Base-by-base conservation (phyloP, 2,113 vertebrate species). In the Chlorodrepanis virens region DNA sequence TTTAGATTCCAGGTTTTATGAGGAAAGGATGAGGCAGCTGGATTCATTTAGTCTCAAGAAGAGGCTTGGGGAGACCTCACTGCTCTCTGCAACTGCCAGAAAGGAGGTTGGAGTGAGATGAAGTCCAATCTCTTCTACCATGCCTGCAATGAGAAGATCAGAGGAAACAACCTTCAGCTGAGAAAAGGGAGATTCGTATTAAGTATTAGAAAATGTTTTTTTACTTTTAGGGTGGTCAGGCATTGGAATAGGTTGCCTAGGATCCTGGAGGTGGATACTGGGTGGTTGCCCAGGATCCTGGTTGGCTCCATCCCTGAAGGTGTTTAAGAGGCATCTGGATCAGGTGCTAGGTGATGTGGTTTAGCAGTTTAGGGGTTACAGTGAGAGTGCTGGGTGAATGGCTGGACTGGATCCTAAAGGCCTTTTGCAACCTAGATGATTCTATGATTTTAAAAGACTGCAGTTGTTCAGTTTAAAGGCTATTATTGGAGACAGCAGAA, bases 71-170 rank as follows among this genome's bases (percentile, higher is more conserved):
- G 52, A 33, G 37, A 57, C 14, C 23, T 37, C 44, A 28, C 5
- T 52, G 33, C 15, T 39, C 76, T 37, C 12, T 37, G 24, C 14
- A 57, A 27, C 10, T 52, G 13, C 15, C 31, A 44, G 67, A 64
- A 71, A 35, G 35, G 31, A 88, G 31, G 12, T 0, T 67, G 33
- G 53, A 52, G 4, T 44, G 23, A 59, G 14, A 23, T 28, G 18
- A 50, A 8, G 22, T 6, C 12, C 0, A 0, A 10, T 27, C 6
- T 72, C 37, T 65, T 59, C 59, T 37, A 49, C 21, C 0, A 0
- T 4, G 5, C 33, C 22, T 42, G 60, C 44, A 35, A 12, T 50
- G 18, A 74, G 19, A 33, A 25, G 44, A 50, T 8, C 33, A 52
- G 68, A 65, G 14, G 28, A 74, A 67, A 45, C 0, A 2, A 24